These are phyloP conservation scores for Acrossocheilus fasciatus DNA, from an alignment of 2,797 vertebrate genomes.

Conservation along the genomic window DNA sequence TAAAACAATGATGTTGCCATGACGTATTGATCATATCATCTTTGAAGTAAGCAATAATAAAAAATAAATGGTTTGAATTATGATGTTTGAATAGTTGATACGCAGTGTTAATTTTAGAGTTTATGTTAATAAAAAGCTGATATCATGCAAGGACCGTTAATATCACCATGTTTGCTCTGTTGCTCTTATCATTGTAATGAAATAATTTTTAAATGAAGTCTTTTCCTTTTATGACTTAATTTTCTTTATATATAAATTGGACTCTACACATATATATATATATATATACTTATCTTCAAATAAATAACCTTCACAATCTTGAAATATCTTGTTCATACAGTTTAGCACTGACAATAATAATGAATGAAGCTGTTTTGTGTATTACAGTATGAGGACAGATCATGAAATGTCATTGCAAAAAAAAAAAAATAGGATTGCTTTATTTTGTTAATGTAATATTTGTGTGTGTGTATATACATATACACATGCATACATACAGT, in stretches of 20 bases:
- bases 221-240: not conserved
- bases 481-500: too few species aligned
- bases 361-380: too few species aligned
- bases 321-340: too few species aligned
- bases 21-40: not conserved
- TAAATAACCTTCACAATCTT: too few species aligned
- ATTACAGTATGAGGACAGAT: too few species aligned
- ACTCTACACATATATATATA: not conserved
- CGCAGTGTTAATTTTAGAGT: not conserved
- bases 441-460: too few species aligned
- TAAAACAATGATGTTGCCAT: too few species aligned
- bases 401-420: too few species aligned
- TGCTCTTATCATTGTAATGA: not conserved
- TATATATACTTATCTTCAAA: too few species aligned
- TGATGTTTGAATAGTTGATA: not conserved
- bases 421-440: too few species aligned
- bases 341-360: too few species aligned
- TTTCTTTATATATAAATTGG: not conserved
- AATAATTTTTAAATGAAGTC: not conserved
- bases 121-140: not conserved
- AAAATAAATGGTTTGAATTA: not conserved
- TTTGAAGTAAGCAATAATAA: not conserved
- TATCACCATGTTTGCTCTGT: not conserved
- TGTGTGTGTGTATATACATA: too few species aligned
- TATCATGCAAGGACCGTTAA: not conserved